Base-by-base conservation (phyloP, 2,888 invertebrate species). In the Minunthozetes semirufus region DNA sequence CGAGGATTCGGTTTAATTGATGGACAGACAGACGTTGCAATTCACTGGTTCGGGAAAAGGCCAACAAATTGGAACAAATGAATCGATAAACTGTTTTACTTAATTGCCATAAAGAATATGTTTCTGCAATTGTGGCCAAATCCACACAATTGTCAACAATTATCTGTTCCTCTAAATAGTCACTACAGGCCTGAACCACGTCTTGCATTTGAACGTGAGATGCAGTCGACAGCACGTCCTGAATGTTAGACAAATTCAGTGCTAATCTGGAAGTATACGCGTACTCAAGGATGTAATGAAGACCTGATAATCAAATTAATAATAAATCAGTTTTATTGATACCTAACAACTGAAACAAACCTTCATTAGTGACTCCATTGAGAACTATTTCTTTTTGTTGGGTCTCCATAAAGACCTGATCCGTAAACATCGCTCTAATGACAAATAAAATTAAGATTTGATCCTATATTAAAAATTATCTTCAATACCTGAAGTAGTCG, bases 61-160 rank as follows among this genome's bases (percentile, higher is more conserved):
- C 86, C 77, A 86, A 82, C 33, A 89, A 83, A 79, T 88, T 86
- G 9, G 86, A 85, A 80, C 88, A 88, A 80, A 90, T 88, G 81
- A 86, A 89, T 77, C 87, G 85, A 81, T 88, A 88, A 6, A 88
- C 87, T 78, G 86, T 85, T 78, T 61, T 84, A 76, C 86, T 84
- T 42, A 90, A 82, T 70, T 86, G 85, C 73, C 85, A 82, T 74
- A 89, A 83, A 0, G 87, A 87, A 82, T 89, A 90, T 4, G 88
- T 87, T 81, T 90, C 89, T 0, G 89, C 88, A 79, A 89, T 85
- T 29, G 87, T 87, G 0, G 87, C 88, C 77, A 89, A 87, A 80
- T 89, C 88, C n/a, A 89, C 86, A 81, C 89, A 89, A 81, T 89
- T 90, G 74, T 89, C 88, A 76, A 88, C 82, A 80, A 88, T 88